A percentile compares a stretch with the other conserved stretches of the same genome.
Conservation (phyloP, 2,113 vertebrate species). For the Coracopsis vasa region DNA sequence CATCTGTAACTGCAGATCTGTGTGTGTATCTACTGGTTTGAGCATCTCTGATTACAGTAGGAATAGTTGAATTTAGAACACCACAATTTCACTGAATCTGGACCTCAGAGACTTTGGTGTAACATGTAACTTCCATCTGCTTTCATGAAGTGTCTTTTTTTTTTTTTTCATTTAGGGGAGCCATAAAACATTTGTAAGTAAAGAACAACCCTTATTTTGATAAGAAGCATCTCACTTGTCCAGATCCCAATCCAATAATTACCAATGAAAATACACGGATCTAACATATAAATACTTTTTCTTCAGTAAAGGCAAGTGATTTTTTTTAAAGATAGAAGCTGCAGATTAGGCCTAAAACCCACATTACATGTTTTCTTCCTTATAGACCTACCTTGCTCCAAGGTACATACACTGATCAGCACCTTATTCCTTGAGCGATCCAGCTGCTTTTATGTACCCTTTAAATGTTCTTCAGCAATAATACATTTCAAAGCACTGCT, state of each 20-base stretch:
- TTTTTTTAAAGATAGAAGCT: not conserved
- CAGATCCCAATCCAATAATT: not conserved
- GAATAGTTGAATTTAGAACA: not conserved
- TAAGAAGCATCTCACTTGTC: not conserved
- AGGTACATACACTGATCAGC: not conserved
- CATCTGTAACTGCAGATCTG: not conserved
- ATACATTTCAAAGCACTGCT: not conserved
- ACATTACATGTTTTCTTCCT: not conserved
- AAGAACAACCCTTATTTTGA: not conserved
- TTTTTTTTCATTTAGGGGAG: not conserved
- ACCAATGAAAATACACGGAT: not conserved
- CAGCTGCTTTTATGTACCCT: not conserved
- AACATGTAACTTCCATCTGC: not conserved
- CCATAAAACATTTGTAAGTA: not conserved
- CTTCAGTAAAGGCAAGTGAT: not conserved
- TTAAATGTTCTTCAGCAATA: not conserved
- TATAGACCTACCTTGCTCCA: not conserved
- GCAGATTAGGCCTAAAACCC: not conserved
- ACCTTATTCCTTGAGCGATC: not conserved
- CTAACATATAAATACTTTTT: not conserved
- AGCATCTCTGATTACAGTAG: not conserved
- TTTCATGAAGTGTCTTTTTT: not conserved
- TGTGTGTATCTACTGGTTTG: not conserved
- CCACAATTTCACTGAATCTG: not conserved
- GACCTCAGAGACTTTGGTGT: not conserved